A percentile compares a stretch with the other conserved stretches of the same genome.
Conservation (phyloP, 1,140 invertebrate genomes). For the Drosophila sproati region DNA sequence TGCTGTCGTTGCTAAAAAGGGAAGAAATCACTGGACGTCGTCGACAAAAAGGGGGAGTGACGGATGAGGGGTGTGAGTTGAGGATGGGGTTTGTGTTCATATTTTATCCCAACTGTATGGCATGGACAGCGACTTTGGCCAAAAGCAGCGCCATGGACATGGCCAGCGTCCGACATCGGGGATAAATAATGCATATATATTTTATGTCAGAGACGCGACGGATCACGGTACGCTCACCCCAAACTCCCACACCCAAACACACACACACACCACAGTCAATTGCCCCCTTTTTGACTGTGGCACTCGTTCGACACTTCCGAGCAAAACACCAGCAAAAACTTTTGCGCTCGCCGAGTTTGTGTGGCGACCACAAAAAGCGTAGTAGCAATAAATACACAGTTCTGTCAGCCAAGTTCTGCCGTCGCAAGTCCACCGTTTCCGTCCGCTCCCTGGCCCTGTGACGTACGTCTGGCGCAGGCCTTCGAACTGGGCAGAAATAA, state of each 20-base stretch:
- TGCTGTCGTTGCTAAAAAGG: slow-evolving; percentile 2
- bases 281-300: no score
- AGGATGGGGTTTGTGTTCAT: slow-evolving; percentile 35
- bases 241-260: background rate
- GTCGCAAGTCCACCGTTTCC: slow-evolving; percentile 9
- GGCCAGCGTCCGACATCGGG: slow-evolving; percentile 9
- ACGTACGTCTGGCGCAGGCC: slow-evolving; percentile 49
- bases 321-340: slow-evolving; percentile 52
- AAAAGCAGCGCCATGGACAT: slow-evolving; percentile 26
- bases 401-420: slow-evolving; percentile 41
- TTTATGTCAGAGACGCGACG: slow-evolving; percentile 51
- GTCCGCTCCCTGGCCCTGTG: slow-evolving; percentile 48
- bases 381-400: slow-evolving; percentile 70
- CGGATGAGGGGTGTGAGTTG: background rate
- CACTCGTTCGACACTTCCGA: slow-evolving; percentile 23
- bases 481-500: slow-evolving; percentile 57
- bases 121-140: slow-evolving; percentile 17
- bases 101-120: slow-evolving; percentile 57
- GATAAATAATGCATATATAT: slow-evolving; percentile 78
- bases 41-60: background rate
- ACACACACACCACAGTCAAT: background rate
- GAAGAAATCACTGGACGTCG: slow-evolving; percentile 56
- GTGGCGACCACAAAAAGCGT: slow-evolving; percentile 67
- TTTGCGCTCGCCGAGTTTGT: slow-evolving; percentile 56
- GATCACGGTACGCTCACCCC: slow-evolving; percentile 44